phyloP scores from a whole-genome alignment of 2,888 invertebrate genomes.

The Holacanthella duospinosa region DNA sequence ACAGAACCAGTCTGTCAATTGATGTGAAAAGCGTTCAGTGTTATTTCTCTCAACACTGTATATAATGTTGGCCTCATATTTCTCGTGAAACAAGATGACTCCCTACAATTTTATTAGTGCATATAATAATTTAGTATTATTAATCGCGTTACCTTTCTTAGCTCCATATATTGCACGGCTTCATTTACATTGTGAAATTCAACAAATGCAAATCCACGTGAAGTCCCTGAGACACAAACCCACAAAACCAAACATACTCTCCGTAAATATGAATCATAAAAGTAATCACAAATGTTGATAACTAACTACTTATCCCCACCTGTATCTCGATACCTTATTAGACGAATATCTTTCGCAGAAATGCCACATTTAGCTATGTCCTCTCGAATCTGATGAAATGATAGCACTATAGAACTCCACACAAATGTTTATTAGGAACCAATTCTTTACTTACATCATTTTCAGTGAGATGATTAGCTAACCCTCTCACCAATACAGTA shows the following conservation, averaged over 20 bases:
- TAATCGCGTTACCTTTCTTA: conserved; percentile 59
- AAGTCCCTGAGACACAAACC: conserved; percentile 78
- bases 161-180: conserved; percentile 83
- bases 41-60: conserved; percentile 60
- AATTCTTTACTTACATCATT: conserved; percentile 55
- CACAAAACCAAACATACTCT: too few species aligned
- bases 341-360: conserved; percentile 65
- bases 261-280: too few species aligned
- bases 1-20: conserved; percentile 42
- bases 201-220: conserved; percentile 83
- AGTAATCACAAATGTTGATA: too few species aligned
- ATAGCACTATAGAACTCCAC: neutral
- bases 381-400: conserved; percentile 58
- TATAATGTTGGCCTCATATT: conserved; percentile 61
- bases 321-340: conserved; percentile 73
- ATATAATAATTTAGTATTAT: neutral
- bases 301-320: conserved; percentile 50
- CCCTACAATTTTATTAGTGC: conserved; percentile 50
- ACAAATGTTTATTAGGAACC: conserved; percentile 9
- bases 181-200: conserved; percentile 81
- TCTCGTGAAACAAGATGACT: conserved; percentile 59
- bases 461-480: conserved; percentile 64
- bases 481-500: conserved; percentile 63
- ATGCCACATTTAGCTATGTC: conserved; percentile 63
- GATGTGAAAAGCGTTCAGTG: conserved; percentile 29